Evolutionary conservation across 2,888 invertebrate species (phyloP), one percentile per base, ranked within the genome.

Genomic region (Euphydryas editha): DNA sequence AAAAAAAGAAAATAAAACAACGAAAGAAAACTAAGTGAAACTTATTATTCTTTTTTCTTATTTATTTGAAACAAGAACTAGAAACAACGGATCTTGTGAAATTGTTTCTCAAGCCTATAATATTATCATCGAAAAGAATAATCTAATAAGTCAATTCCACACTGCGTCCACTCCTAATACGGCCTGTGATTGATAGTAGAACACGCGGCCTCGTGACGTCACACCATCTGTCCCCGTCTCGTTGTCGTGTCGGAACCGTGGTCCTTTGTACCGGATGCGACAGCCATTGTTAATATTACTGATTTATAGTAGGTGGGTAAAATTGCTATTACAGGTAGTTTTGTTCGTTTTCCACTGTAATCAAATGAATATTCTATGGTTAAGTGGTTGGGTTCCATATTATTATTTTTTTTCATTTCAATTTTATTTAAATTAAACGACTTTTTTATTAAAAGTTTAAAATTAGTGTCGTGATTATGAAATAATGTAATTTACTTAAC

Each of bases 211-310:
- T 56, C 58, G 70, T 71, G 74, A 73, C 72, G 75, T 74, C 73
- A 71, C 71, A 68, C 75, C 73, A 76, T 76, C 76, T 75, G 75
- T 76, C 65, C 72, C 56, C 70, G 73, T 76, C 75, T 70, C 69
- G 69, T 59, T 69, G 72, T 69, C 73, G 71, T 70, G 63, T 68
- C 68, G 61, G 72, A 67, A 70, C 55, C 72, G 59, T 46, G 60
- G 54, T 67, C 74, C 71, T 73, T 73, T 73, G 72, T 73, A 64
- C 66, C 58, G 67, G 67, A 66, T 63, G 59, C 62, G 59, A 62
- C 64, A 62, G 70, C 70, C 69, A 72, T 76, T 74, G 76, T 76
- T 77, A 72, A 76, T 76, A 72, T 74, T 70, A 65, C 72, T 76
- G 77, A 77, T 76, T 77, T 77, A 76, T 77, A 59, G 71, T 66